A percentile compares a stretch with the other conserved stretches of the same genome.
Conservation (phyloP, 2,797 vertebrate species). For the Perodicticus potto region DNA sequence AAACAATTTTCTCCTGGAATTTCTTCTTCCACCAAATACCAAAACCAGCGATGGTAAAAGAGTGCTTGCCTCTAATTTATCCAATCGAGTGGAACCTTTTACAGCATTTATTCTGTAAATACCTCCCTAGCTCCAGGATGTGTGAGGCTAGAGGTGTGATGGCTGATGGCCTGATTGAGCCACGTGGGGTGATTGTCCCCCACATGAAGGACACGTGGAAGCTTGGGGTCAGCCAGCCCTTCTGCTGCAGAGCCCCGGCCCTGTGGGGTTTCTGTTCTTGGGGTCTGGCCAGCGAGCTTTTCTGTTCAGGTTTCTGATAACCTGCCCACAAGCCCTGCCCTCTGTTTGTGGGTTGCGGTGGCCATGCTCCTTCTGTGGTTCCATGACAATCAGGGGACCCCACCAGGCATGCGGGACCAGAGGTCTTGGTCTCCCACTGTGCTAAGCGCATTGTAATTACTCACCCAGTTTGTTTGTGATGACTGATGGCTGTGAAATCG, state of each 20-base stretch:
- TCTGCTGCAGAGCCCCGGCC: accelerated
- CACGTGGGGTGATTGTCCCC: accelerated
- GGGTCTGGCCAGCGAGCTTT: not conserved
- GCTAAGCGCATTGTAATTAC: not conserved
- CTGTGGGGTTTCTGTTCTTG: accelerated
- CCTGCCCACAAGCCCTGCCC: not conserved
- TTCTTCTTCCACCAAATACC: not conserved
- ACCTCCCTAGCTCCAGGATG: accelerated
- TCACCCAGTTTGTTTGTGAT: accelerated
- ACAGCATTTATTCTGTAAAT: too few species aligned
- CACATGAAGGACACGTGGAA: accelerated
- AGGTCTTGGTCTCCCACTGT: accelerated
- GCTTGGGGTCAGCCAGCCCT: accelerated
- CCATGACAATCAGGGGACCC: accelerated
- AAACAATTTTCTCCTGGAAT: not conserved
- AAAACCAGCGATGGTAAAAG: not conserved
- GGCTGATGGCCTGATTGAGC: too few species aligned
- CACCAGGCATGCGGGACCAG: accelerated
- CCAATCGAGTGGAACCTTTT: accelerated
- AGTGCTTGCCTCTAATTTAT: not conserved
- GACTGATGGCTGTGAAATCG: not conserved
- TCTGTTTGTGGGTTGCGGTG: too few species aligned
- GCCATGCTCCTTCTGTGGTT: not conserved
- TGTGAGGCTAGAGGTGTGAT: accelerated
- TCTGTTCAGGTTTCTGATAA: not conserved